Conservation (phyloP, 2,888 invertebrate genomes). For the Formica aserva region DNA sequence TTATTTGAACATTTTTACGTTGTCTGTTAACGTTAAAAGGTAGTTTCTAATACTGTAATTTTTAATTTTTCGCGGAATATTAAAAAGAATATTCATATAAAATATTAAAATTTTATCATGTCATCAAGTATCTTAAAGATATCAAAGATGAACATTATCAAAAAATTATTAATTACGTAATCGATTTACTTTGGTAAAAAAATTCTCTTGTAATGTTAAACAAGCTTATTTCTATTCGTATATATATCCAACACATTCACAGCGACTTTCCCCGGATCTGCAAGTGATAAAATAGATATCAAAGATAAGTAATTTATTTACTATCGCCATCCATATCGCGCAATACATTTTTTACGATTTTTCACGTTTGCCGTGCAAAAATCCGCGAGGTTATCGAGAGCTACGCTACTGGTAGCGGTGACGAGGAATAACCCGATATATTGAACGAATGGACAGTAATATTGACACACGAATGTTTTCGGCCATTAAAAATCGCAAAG, state of each 20-base stretch:
- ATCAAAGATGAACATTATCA: neutral
- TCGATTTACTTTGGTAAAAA: neutral
- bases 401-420: neutral
- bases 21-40: neutral
- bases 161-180: neutral
- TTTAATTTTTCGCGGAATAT: neutral
- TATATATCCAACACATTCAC: neutral
- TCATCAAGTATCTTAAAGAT: neutral
- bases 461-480: conserved; percentile 39
- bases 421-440: conserved; percentile 23
- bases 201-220: neutral
- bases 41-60: neutral
- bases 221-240: neutral
- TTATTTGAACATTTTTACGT: conserved; percentile 16
- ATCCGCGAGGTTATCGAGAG: neutral
- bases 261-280: neutral
- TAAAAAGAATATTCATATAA: neutral
- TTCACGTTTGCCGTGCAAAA: conserved; percentile 11
- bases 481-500: conserved; percentile 31
- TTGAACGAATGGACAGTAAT: conserved; percentile 31
- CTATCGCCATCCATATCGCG: neutral
- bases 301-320: conserved; percentile 17
- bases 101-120: neutral
- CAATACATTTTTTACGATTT: neutral
- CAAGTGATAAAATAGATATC: neutral